Evolutionary conservation across 2,113 vertebrate species (phyloP).

Genomic region (Xerus inauris): DNA sequence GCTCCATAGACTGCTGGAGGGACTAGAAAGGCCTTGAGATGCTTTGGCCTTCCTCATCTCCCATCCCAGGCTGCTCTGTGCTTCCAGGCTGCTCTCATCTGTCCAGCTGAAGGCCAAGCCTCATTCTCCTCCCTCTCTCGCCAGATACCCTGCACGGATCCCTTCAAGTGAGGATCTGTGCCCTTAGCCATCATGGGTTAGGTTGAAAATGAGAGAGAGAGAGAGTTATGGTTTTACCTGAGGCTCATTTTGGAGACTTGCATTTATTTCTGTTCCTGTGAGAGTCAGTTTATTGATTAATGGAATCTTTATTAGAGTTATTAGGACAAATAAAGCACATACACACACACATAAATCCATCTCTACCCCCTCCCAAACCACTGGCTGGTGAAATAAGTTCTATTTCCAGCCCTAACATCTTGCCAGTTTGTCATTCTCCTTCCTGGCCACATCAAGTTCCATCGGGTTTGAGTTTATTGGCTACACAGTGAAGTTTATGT

Average conservation of each 20-base stretch:
- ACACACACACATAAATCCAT: slow-evolving; percentile 31
- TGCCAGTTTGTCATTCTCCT: slow-evolving; percentile 77
- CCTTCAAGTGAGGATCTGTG: not conserved
- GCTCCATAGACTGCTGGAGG: not conserved
- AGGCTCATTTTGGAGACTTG: not conserved
- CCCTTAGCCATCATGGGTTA: not conserved
- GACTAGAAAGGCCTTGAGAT: not conserved
- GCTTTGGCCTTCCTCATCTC: not conserved
- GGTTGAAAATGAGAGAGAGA: not conserved
- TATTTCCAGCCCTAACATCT: slow-evolving; percentile 69
- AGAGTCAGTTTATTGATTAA: slow-evolving; percentile 64
- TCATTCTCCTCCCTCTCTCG: not conserved
- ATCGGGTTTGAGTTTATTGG: slow-evolving; percentile 81
- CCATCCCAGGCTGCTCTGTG: not conserved
- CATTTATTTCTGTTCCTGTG: slow-evolving; percentile 44
- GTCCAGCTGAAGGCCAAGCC: not conserved
- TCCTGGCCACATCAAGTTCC: slow-evolving; percentile 79
- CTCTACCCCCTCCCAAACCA: slow-evolving; percentile 51
- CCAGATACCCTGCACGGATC: not conserved
- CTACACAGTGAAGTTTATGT: slow-evolving; percentile 76
- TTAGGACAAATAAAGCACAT: slow-evolving; percentile 70
- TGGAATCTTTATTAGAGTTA: slow-evolving; percentile 68
- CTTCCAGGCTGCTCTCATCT: not conserved
- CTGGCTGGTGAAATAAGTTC: slow-evolving; percentile 57
- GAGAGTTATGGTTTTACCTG: not conserved